Percentiles rank a stretch among this genome's conserved stretches.
Evolutionary conservation across 2,113 vertebrate genomes (phyloP).

Genomic region (Nematolebias whitei): DNA sequence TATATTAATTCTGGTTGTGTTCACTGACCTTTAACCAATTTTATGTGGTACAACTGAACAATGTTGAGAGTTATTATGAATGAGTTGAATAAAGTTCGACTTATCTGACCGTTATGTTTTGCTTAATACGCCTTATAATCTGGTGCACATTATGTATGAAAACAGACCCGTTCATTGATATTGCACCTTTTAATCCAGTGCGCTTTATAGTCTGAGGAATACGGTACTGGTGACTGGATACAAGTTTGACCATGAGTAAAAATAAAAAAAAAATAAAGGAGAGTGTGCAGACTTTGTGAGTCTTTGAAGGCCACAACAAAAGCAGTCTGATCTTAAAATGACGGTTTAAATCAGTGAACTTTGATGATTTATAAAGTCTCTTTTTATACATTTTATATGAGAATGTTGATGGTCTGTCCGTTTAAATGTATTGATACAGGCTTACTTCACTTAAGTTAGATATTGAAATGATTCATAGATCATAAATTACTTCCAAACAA

Average conservation of each 20-base stretch:
- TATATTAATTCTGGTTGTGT: too few relatives aligned
- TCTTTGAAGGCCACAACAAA: constrained; percentile 43
- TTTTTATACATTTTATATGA: constrained; percentile 64
- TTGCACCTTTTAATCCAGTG: too few relatives aligned
- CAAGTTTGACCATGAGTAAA: background rate
- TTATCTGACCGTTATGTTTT: too few relatives aligned
- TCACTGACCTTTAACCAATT: too few relatives aligned
- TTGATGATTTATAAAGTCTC: constrained; percentile 59
- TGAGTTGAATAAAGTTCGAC: too few relatives aligned
- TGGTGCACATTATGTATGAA: too few relatives aligned
- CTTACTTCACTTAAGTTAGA: constrained; percentile 56
- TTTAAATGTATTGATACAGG: constrained; percentile 66
- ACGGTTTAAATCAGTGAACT: constrained; percentile 37
- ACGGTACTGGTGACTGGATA: background rate
- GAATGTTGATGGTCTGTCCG: constrained; percentile 44
- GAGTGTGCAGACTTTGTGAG: constrained; percentile 3
- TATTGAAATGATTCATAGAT: constrained; percentile 63
- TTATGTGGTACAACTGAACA: too few relatives aligned
- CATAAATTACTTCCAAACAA: constrained; percentile 72
- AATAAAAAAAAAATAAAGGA: background rate
- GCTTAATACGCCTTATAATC: too few relatives aligned
- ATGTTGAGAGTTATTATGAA: too few relatives aligned
- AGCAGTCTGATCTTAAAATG: constrained; percentile 44
- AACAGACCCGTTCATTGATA: too few relatives aligned
- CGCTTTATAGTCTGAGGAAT: too few relatives aligned